phyloP scores from a whole-genome alignment of 1,140 invertebrate species.

The Babylonia areolata region DNA sequence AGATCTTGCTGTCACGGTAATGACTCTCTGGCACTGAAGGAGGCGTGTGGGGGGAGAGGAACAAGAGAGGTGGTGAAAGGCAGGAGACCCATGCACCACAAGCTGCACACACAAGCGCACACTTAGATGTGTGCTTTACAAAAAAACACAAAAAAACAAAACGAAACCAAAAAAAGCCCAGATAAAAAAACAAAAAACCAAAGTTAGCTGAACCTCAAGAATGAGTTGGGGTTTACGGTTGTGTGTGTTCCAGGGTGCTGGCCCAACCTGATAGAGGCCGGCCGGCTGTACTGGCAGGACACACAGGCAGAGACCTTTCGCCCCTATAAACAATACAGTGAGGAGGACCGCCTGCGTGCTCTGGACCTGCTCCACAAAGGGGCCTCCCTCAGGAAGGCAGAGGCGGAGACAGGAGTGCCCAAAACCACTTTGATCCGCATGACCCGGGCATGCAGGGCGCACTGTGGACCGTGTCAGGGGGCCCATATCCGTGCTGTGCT shows the following conservation, averaged over 20 bases:
- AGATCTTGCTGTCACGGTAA: no score
- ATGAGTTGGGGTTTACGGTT: conserved; percentile 12
- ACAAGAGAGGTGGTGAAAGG: no score
- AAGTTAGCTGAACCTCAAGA: background rate
- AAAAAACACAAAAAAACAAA: no score
- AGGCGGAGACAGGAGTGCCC: conserved; percentile 18
- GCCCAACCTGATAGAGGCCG: background rate
- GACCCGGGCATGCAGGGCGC: background rate
- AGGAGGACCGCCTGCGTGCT: conserved; percentile 9
- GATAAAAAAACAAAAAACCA: no score
- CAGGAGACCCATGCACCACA: no score
- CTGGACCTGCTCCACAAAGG: conserved; percentile 24
- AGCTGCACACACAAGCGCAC: no score
- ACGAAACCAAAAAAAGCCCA: no score
- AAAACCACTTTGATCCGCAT: conserved; percentile 16
- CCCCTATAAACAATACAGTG: conserved; percentile 22
- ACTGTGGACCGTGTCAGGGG: background rate
- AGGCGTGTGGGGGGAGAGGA: no score
- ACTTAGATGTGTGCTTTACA: no score
- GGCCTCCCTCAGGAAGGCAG: background rate
- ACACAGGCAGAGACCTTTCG: background rate
- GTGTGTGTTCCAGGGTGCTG: conserved; percentile 24
- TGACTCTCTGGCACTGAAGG: no score
- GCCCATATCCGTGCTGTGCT: background rate
- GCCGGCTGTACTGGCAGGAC: background rate